These are phyloP conservation scores for Nymphicus hollandicus DNA, from an alignment of 2,113 vertebrate species.

Conservation along the genomic window DNA sequence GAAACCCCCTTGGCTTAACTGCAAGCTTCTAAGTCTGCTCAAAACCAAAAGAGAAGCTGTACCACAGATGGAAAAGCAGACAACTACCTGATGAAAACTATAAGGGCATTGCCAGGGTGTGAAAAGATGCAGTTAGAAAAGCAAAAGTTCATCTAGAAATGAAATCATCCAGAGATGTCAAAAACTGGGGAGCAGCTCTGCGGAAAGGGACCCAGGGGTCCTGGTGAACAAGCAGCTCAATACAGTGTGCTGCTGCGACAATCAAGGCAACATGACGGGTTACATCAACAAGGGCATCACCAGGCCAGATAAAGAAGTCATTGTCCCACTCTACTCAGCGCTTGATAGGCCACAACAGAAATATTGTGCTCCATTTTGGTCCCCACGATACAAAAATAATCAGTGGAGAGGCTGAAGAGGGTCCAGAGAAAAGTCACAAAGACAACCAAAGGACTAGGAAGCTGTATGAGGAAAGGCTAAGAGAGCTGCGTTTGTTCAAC, in stretches of 20 bases:
- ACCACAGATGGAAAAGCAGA: background rate
- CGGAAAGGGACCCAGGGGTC: background rate
- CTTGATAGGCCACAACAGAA: background rate
- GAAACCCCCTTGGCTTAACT: background rate
- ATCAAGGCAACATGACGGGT: background rate
- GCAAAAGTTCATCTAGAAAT: background rate
- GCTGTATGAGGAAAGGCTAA: background rate
- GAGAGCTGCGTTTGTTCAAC: background rate
- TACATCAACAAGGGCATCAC: background rate
- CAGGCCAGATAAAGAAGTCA: background rate
- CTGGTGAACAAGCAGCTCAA: background rate
- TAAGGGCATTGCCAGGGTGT: background rate
- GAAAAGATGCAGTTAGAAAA: background rate
- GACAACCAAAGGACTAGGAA: background rate
- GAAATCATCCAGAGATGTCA: background rate
- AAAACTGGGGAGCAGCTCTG: background rate
- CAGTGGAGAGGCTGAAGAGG: background rate
- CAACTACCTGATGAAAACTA: background rate
- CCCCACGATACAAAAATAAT: background rate
- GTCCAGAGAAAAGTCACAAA: background rate
- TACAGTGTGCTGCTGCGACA: background rate
- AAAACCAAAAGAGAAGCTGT: background rate
- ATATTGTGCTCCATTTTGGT: background rate
- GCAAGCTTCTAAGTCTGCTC: background rate
- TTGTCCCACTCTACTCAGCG: background rate